Evolutionary conservation across 2,113 vertebrate genomes (phyloP).

Genomic region (Rafetus swinhoei): DNA sequence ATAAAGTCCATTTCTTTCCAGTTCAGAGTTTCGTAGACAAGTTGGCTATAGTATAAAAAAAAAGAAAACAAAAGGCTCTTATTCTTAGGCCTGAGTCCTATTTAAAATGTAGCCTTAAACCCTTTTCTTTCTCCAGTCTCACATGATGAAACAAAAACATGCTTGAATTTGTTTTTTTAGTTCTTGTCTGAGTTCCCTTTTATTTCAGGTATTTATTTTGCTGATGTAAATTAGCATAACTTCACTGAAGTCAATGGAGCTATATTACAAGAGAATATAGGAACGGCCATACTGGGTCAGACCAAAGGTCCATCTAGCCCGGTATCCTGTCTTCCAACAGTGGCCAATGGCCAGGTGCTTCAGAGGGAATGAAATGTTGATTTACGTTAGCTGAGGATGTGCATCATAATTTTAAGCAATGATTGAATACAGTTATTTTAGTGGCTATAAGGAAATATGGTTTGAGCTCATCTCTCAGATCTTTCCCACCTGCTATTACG

Average conservation of each 20-base stretch:
- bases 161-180: background rate
- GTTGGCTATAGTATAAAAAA: constrained; percentile 79
- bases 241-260: background rate
- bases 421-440: background rate
- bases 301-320: no score
- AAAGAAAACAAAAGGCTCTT: constrained; percentile 18
- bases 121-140: background rate
- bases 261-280: no score
- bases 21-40: constrained; percentile 89
- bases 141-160: background rate
- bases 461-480: background rate
- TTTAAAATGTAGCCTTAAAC: constrained; percentile 16
- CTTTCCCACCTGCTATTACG: background rate
- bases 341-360: no score
- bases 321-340: no score
- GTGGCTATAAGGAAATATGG: constrained; percentile 1
- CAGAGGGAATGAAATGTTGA: no score
- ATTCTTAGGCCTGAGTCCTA: constrained; percentile 27
- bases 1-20: constrained; percentile 93
- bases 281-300: no score
- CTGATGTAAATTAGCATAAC: background rate
- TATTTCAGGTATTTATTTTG: background rate
- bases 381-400: background rate
- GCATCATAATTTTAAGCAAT: background rate
- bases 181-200: background rate